Conservation (phyloP, 2,888 invertebrate species). For the Synergus umbraculus region DNA sequence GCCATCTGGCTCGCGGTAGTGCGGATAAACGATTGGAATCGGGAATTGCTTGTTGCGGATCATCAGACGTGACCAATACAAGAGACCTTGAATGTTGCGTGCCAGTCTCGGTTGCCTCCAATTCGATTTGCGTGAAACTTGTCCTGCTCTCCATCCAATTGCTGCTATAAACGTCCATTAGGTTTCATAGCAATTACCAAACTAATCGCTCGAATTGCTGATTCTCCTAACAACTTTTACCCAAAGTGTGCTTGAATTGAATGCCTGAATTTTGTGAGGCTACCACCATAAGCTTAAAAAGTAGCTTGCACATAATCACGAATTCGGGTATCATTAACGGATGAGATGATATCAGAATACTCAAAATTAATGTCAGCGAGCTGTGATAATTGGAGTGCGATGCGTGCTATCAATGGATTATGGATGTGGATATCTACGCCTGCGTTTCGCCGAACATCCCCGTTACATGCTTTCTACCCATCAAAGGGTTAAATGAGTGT, state of each 20-base stretch:
- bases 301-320: slow-evolving; percentile 61
- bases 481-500: slow-evolving; percentile 72
- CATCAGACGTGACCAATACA: slow-evolving; percentile 61
- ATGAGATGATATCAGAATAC: slow-evolving; percentile 70
- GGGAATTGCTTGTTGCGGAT: slow-evolving; percentile 63
- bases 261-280: neutral
- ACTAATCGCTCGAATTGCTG: neutral
- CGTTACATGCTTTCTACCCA: slow-evolving; percentile 58
- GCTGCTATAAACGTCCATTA: slow-evolving; percentile 60
- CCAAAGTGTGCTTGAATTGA: neutral
- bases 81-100: slow-evolving; percentile 53
- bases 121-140: slow-evolving; percentile 53
- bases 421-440: slow-evolving; percentile 51
- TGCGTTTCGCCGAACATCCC: slow-evolving; percentile 61
- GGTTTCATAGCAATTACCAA: slow-evolving; percentile 57
- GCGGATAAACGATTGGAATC: slow-evolving; percentile 63
- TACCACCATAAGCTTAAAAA: neutral
- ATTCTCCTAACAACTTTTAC: neutral
- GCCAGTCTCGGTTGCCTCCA: slow-evolving; percentile 51
- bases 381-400: slow-evolving; percentile 68
- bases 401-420: slow-evolving; percentile 61
- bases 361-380: slow-evolving; percentile 68
- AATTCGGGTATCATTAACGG: slow-evolving; percentile 69
- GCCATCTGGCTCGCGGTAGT: slow-evolving; percentile 63
- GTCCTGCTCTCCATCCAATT: slow-evolving; percentile 43